Evolutionary conservation across 1,140 invertebrate genomes (phyloP).

Genomic region (Zaprionus ornatus): DNA sequence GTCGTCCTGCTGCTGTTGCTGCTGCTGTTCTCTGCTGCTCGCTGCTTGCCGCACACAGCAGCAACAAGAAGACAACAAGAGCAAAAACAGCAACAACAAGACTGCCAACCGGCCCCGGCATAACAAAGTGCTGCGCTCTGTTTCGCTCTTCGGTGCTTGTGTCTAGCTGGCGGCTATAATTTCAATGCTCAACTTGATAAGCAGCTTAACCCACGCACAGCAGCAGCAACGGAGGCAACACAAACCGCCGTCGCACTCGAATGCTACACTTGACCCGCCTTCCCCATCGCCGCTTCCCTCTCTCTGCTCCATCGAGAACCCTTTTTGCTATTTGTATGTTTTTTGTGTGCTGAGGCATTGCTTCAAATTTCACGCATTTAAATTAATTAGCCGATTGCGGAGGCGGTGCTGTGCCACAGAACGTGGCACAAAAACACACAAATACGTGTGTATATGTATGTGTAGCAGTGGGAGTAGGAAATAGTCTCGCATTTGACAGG

Average conservation of each 20-base stretch:
- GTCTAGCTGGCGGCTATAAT: constrained; percentile 80
- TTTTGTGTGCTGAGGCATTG: constrained; percentile 53
- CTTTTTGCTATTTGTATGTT: constrained; percentile 44
- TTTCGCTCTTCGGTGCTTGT: constrained; percentile 63
- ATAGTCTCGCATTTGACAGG: neutral
- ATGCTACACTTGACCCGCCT: constrained; percentile 54
- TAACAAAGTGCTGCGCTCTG: constrained; percentile 72
- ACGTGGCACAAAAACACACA: constrained; percentile 18
- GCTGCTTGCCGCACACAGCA: constrained; percentile 22
- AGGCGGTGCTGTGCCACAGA: constrained; percentile 12
- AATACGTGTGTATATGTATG: neutral
- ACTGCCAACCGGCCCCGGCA: constrained; percentile 43
- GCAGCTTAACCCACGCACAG: constrained; percentile 74
- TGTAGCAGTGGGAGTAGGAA: neutral
- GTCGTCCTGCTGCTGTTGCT: constrained; percentile 59
- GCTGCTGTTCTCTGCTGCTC: constrained; percentile 28
- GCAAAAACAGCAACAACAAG: constrained; percentile 41
- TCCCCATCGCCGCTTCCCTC: neutral
- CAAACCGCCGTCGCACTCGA: constrained; percentile 27
- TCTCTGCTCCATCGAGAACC: constrained; percentile 9
- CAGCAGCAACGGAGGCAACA: constrained; percentile 15
- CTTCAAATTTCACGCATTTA: constrained; percentile 71
- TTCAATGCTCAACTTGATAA: constrained; percentile 82
- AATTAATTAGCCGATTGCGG: constrained; percentile 66
- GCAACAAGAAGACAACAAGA: constrained; percentile 36